Evolutionary conservation across 2,797 vertebrate species (phyloP), one percentile per base, ranked within the genome.

Genomic region (Pempheris klunzingeri): DNA sequence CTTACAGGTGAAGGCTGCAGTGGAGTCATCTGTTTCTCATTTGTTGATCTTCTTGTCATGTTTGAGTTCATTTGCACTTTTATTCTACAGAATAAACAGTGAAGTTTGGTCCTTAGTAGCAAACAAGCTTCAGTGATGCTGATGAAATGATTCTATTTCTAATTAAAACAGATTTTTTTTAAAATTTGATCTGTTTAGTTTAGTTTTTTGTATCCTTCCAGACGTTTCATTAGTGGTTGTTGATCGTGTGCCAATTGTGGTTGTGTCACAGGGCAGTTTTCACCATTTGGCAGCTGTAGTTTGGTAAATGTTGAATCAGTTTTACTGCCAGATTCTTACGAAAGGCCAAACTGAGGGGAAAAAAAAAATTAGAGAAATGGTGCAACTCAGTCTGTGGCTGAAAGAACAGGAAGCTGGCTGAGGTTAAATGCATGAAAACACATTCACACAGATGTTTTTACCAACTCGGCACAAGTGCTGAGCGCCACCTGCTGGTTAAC

Each of bases 401-500:
- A n/a, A n/a, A n/a, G 18, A 24, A 22, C 20, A 28, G 2, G n/a
- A 67, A 5, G 8, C 13, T 4, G 32, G 5, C 11, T 22, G 14
- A 26, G 50, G 9, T 41, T 26, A 34, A 38, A 58, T 11, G 10
- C 10, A 8, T 9, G n/a, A n/a, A 36, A 62, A 13, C 1, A 20
- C 17, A 5, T 30, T 2, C 28, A 3, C 20, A 44, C 4, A 28
- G 24, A 59, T 4, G 30, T 17, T 6, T 65, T 39, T 14, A 9
- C 20, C 18, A 39, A 17, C 4, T 39, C 1, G 3, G 11, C 9
- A 12, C 1, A 49, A n/a, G 1, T 3, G 1, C 49, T 7, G 3
- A 44, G 64, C 0, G 62, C 80, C 91, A 41, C 61, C 86, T 90
- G 77, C 64, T 87, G 92, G 84, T 46, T 14, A 9, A n/a, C n/a